These are phyloP conservation scores for Amia ocellicauda DNA, from an alignment of 2,113 vertebrate genomes.

Conservation along the genomic window DNA sequence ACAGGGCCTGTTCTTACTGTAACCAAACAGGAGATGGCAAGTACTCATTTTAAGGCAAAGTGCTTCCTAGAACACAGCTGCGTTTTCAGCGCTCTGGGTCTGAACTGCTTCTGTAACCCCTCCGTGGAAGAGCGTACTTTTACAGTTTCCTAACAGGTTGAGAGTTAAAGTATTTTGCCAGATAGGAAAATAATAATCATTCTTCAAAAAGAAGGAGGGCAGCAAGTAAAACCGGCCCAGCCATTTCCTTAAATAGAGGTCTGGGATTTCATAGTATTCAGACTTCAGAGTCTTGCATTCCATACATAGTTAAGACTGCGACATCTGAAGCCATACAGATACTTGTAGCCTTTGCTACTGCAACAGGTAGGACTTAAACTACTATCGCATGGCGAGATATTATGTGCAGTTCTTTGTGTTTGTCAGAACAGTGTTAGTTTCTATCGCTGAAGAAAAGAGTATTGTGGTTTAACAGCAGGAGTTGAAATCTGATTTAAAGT, in stretches of 20 bases:
- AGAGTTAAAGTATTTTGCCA: constrained; percentile 43
- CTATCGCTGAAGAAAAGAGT: no score
- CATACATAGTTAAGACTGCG: constrained; percentile 52
- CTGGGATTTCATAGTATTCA: constrained; percentile 50
- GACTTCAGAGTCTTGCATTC: constrained; percentile 58
- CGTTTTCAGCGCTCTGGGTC: neutral
- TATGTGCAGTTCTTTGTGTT: no score
- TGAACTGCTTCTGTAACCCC: constrained; percentile 5
- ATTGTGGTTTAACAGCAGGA: no score
- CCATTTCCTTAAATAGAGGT: constrained; percentile 68
- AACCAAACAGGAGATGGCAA: no score
- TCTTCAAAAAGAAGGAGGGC: constrained; percentile 34
- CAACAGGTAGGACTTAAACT: constrained; percentile 47
- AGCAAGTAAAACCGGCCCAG: constrained; percentile 34
- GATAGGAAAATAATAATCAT: constrained; percentile 50
- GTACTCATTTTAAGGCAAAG: no score
- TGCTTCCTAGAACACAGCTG: neutral
- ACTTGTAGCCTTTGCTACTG: constrained; percentile 28
- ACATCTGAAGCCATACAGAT: constrained; percentile 44
- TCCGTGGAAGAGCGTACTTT: constrained; percentile 7
- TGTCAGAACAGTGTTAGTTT: no score
- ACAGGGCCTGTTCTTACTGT: no score
- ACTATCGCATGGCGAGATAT: neutral
- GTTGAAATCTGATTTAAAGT: no score
- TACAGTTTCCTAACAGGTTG: constrained; percentile 37